Percentiles rank a stretch among this genome's conserved stretches.
Evolutionary conservation across 1,140 invertebrate genomes (phyloP).

Genomic region (Cydia splendana): DNA sequence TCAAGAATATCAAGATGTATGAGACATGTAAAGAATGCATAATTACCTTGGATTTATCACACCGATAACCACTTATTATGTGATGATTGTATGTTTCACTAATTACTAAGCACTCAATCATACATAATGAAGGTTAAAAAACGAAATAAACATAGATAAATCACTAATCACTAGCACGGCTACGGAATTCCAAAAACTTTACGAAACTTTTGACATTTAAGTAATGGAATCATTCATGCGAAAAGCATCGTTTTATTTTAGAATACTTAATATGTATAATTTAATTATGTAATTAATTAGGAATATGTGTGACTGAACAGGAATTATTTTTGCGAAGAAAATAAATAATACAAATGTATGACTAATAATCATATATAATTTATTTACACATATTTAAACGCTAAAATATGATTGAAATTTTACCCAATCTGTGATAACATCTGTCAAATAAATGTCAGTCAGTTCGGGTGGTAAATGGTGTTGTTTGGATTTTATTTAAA

Average conservation of each 20-base stretch:
- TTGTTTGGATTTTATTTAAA: conserved; percentile 30
- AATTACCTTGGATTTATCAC: conserved; percentile 29
- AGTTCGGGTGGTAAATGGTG: conserved; percentile 13
- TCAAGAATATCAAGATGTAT: conserved; percentile 43
- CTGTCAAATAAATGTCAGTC: conserved; percentile 15
- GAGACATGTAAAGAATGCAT: conserved; percentile 29
- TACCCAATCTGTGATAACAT: not conserved
- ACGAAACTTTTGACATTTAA: conserved; percentile 32
- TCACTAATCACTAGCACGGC: not conserved
- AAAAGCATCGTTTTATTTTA: not conserved
- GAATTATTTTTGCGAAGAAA: no score
- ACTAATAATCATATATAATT: no score
- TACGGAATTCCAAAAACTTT: conserved; percentile 22
- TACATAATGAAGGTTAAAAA: not conserved
- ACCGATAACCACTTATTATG: conserved; percentile 13
- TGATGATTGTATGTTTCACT: conserved; percentile 10
- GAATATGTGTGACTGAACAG: no score
- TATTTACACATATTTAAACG: not conserved
- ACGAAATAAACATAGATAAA: not conserved
- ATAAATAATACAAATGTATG: no score
- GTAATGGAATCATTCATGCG: conserved; percentile 23
- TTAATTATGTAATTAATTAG: no score
- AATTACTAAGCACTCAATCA: conserved; percentile 5
- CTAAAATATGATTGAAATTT: not conserved
- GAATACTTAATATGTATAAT: no score